These are phyloP conservation scores for Sebastes melanostomus DNA, from an alignment of 2,797 vertebrate genomes.

Conservation along the genomic window DNA sequence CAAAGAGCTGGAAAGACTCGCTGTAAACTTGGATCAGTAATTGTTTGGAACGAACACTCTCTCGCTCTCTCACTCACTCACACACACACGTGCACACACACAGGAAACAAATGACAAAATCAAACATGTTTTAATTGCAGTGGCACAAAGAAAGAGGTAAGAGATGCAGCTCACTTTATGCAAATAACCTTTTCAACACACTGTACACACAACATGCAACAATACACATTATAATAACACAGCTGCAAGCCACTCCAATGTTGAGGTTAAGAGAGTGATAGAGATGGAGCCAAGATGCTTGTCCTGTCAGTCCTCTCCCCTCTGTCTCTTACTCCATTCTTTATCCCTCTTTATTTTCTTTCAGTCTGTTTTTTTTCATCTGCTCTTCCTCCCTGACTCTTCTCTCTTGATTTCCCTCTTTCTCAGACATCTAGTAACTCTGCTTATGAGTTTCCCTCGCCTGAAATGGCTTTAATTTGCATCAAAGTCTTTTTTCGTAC, in stretches of 20 bases:
- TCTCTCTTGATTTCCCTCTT: background rate
- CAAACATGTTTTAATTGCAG: background rate
- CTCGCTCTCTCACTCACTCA: no score
- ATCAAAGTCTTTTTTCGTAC: background rate
- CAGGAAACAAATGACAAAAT: background rate
- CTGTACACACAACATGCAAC: background rate
- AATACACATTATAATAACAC: constrained; percentile 1
- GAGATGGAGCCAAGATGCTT: background rate
- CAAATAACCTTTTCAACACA: background rate
- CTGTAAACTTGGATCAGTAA: constrained; percentile 10
- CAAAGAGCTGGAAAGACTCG: constrained; percentile 1
- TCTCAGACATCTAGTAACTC: background rate
- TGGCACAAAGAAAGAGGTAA: background rate
- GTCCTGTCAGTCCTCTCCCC: background rate
- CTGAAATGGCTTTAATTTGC: background rate
- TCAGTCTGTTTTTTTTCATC: background rate
- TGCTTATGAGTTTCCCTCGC: background rate
- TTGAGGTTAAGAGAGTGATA: background rate
- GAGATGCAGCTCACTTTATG: background rate
- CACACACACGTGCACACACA: background rate
- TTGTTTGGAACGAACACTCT: background rate
- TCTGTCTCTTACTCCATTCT: background rate
- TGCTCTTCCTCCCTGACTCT: background rate
- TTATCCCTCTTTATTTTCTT: background rate
- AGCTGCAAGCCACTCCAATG: background rate